Evolutionary conservation across 1,140 invertebrate species (phyloP), one percentile per base, ranked within the genome.

Genomic region (Paraescarpia echinospica): DNA sequence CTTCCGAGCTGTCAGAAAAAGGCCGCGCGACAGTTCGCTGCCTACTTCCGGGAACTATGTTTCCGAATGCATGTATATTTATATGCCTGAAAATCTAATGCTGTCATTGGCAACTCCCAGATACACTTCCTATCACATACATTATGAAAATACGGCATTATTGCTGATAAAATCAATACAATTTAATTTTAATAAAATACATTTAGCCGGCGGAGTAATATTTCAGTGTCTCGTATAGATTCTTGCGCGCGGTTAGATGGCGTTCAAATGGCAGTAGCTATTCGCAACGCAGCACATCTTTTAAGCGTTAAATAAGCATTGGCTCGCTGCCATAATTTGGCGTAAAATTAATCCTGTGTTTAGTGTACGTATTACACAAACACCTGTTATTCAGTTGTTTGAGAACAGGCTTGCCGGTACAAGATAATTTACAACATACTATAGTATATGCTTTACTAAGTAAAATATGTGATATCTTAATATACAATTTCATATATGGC

Each of bases 31-130:
- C 59, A 77, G 59, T 90, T 90, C 90, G 35, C 34, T 31, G 35
- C 90, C 90, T 41, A 90, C 35, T 90, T 90, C 90, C 90, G 90
- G 90, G 90, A 90, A 90, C 90, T 90, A 90, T 90, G 14, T 90
- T 31, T 34, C 31, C 18, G 59, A 77, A 77, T 27, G 9, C 8
- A 31, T 77, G 59, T 4, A 41, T 77, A 18, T 77, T 77, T 77
- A 6, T 77, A 14, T 27, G 59, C 59, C 27, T n/a, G 59, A 14
- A 22, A 0, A 31, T 77, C 59, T 77, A 18, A 77, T 77, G 59
- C 8, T 77, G 22, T 77, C 4, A 18, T 27, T 77, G 59, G 22
- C 59, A 77, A 77, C 59, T 27, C 4, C 22, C 9, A 77, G 22
- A 6, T 77, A 77, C 22, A 27, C 59, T 27, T 77, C 12, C 2